phyloP scores from a whole-genome alignment of 2,113 vertebrate species.

The Parus major region DNA sequence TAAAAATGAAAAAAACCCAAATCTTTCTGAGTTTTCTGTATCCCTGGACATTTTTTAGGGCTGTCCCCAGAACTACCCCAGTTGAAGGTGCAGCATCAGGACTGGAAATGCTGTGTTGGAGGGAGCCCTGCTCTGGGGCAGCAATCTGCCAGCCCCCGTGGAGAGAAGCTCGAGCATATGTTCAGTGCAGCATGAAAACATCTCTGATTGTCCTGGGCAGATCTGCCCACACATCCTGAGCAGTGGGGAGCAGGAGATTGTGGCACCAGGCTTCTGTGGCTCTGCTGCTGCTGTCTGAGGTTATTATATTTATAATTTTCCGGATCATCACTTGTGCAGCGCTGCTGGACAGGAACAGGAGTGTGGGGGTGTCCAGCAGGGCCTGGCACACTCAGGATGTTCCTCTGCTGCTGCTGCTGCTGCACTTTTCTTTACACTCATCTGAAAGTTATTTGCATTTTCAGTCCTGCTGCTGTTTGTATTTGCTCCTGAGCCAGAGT shows the following conservation, averaged over 20 bases:
- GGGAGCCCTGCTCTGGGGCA: background rate
- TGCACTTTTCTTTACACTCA: background rate
- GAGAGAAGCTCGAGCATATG: slow-evolving; percentile 16
- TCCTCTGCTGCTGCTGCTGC: background rate
- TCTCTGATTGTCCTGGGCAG: background rate
- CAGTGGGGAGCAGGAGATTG: slow-evolving; percentile 3
- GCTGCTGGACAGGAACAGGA: background rate
- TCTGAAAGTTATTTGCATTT: background rate
- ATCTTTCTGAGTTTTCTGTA: background rate
- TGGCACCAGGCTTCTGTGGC: background rate
- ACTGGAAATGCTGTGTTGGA: background rate
- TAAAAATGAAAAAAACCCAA: background rate
- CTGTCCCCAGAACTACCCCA: background rate
- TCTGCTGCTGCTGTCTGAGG: slow-evolving; percentile 44
- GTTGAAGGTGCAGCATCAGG: background rate
- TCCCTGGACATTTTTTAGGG: background rate
- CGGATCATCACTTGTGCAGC: background rate
- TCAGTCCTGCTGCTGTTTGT: background rate
- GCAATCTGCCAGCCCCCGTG: slow-evolving; percentile 25
- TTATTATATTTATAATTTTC: background rate
- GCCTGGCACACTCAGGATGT: background rate
- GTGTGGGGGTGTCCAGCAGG: background rate
- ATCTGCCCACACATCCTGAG: background rate
- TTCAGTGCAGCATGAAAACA: slow-evolving; percentile 30
- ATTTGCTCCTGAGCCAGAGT: background rate